Percentiles rank a stretch among this genome's conserved stretches.
Conservation (phyloP, 2,888 invertebrate species). For the Oxyteleia sp. region DNA sequence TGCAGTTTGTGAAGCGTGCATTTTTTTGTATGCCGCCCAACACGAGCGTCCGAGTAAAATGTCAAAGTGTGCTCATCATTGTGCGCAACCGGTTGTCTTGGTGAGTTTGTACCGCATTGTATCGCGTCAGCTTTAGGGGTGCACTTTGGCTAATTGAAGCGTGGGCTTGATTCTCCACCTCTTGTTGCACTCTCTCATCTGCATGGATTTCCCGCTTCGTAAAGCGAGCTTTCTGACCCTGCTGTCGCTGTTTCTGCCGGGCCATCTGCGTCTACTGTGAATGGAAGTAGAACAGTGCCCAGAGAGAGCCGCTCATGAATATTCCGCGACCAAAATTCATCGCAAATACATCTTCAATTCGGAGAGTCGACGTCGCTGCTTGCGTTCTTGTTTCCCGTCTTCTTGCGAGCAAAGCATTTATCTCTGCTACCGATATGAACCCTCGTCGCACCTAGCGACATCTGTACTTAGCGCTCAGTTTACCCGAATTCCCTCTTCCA, state of each 20-base stretch:
- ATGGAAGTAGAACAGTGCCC: slow-evolving; percentile 81
- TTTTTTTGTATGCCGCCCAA: not conserved
- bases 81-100: slow-evolving; percentile 70
- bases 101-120: slow-evolving; percentile 66
- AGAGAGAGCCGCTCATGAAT: slow-evolving; percentile 83
- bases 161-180: slow-evolving; percentile 77
- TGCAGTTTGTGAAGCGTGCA: not conserved
- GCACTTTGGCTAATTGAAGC: slow-evolving; percentile 85
- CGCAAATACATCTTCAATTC: slow-evolving; percentile 82
- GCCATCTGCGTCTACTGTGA: slow-evolving; percentile 79
- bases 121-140: slow-evolving; percentile 73
- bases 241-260: slow-evolving; percentile 74
- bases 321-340: slow-evolving; percentile 84
- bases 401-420: slow-evolving; percentile 46
- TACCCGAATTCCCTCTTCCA: not conserved
- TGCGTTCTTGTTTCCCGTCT: slow-evolving; percentile 58
- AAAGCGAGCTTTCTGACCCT: slow-evolving; percentile 82
- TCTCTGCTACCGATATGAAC: slow-evolving; percentile 53
- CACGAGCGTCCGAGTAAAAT: slow-evolving; percentile 30
- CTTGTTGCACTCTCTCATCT: slow-evolving; percentile 82
- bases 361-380: slow-evolving; percentile 52
- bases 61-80: slow-evolving; percentile 44
- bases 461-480: slow-evolving; percentile 4
- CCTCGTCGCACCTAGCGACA: slow-evolving; percentile 16
- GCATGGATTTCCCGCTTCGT: slow-evolving; percentile 85